A percentile compares a stretch with the other conserved stretches of the same genome.
Evolutionary conservation across 1,140 invertebrate species (phyloP).

Genomic region (Lasioglossum albipes): DNA sequence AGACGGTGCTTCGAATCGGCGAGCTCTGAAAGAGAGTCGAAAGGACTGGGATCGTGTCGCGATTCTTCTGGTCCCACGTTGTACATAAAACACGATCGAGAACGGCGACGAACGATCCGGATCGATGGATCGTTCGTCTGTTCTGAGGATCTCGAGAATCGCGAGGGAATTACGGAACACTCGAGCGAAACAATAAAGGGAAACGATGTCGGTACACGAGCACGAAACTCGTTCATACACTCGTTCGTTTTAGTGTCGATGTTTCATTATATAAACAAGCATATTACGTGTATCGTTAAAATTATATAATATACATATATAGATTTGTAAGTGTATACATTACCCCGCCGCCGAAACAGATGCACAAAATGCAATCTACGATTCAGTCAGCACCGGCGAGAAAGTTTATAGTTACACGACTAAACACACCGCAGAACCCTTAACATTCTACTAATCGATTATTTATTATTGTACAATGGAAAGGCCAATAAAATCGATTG

Average conservation of each 20-base stretch:
- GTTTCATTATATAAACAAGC: conserved; percentile 34
- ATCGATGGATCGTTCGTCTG: background rate
- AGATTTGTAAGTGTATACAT: conserved; percentile 37
- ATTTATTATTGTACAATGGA: conserved; percentile 79
- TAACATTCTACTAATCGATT: conserved; percentile 75
- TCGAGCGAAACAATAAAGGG: too few relatives aligned
- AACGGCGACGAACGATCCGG: too few relatives aligned
- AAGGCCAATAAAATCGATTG: conserved; percentile 76
- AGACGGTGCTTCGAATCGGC: conserved; percentile 29
- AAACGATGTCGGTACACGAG: conserved; percentile 1
- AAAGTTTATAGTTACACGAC: conserved; percentile 21
- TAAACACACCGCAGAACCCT: conserved; percentile 24
- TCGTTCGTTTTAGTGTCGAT: conserved; percentile 61
- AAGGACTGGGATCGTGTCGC: background rate
- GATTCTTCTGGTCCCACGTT: conserved; percentile 2
- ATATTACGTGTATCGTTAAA: conserved; percentile 32
- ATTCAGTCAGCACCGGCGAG: background rate
- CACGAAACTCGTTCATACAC: conserved; percentile 54
- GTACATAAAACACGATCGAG: background rate
- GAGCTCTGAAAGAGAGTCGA: too few relatives aligned
- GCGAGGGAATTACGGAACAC: background rate
- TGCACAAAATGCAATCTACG: conserved; percentile 13
- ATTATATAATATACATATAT: conserved; percentile 40
- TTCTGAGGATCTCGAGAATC: conserved; percentile 6
- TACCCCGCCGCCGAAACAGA: conserved; percentile 23